Evolutionary conservation across 2,888 invertebrate genomes (phyloP).

Genomic region (Epinotia bilunana): DNA sequence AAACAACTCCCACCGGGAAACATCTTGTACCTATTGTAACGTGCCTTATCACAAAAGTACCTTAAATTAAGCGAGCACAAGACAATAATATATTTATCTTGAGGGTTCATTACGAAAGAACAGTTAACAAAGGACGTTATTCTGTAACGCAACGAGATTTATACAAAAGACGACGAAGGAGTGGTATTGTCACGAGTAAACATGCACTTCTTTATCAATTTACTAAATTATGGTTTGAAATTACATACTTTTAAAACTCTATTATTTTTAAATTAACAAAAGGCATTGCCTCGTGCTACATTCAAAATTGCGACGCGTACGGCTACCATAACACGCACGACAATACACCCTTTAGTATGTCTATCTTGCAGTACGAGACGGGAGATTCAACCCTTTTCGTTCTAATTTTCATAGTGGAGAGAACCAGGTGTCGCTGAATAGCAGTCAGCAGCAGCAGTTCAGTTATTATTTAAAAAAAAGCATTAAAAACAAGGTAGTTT

Average conservation of each 20-base stretch:
- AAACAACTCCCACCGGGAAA: slow-evolving; percentile 30
- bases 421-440: too few species aligned
- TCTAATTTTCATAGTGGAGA: too few species aligned
- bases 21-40: slow-evolving; percentile 58
- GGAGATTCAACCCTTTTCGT: too few species aligned
- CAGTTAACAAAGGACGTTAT: slow-evolving; percentile 49
- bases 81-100: slow-evolving; percentile 50
- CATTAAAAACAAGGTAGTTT: too few species aligned
- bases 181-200: slow-evolving; percentile 10
- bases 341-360: too few species aligned
- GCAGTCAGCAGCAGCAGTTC: too few species aligned
- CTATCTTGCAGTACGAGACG: too few species aligned
- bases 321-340: too few species aligned
- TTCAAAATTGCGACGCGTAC: too few species aligned
- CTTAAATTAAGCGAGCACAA: slow-evolving; percentile 63
- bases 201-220: slow-evolving; percentile 6
- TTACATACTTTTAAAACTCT: not conserved
- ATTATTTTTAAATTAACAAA: too few species aligned
- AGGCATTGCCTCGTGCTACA: too few species aligned
- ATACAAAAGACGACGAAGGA: slow-evolving; percentile 31
- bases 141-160: slow-evolving; percentile 28
- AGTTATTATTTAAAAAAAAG: too few species aligned
- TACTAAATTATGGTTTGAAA: slow-evolving; percentile 1
- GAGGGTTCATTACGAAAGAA: slow-evolving; percentile 52
- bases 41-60: slow-evolving; percentile 60